Percentiles rank a stretch among this genome's conserved stretches.
phyloP scores from a whole-genome alignment of 1,140 invertebrate species.

The Centruroides vittatus region DNA sequence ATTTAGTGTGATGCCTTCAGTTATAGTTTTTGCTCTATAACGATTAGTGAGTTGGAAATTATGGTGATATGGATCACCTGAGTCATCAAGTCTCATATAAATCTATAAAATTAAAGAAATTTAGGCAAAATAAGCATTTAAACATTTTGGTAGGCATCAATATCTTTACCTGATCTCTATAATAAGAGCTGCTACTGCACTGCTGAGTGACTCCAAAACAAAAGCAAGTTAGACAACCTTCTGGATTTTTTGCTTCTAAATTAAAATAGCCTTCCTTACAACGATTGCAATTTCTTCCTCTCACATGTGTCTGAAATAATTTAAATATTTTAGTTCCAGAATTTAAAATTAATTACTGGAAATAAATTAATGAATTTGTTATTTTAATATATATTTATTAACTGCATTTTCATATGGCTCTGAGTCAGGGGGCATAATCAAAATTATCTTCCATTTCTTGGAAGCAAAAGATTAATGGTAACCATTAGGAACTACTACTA shows the following conservation, averaged over 20 bases:
- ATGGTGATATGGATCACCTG: constrained; percentile 19
- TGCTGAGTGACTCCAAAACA: constrained; percentile 70
- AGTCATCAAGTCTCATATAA: constrained; percentile 13
- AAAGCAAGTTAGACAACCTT: constrained; percentile 79
- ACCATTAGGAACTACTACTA: no score
- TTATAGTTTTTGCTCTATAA: constrained; percentile 25
- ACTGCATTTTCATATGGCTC: no score
- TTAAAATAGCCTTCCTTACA: constrained; percentile 74
- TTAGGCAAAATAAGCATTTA: background rate
- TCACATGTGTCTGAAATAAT: constrained; percentile 48
- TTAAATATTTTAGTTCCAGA: no score
- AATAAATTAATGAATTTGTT: no score
- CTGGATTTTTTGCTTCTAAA: constrained; percentile 49
- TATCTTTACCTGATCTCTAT: constrained; percentile 36
- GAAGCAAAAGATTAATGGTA: no score
- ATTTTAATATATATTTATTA: no score
- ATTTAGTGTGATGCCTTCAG: constrained; percentile 29
- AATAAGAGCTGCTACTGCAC: constrained; percentile 49
- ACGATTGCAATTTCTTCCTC: constrained; percentile 56
- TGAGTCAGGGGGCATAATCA: no score
- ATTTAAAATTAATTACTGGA: no score
- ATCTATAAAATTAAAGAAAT: constrained; percentile 7
- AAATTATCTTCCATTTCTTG: no score
- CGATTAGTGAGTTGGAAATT: constrained; percentile 31
- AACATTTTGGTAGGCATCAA: background rate